Evolutionary conservation across 2,888 invertebrate species (phyloP), one percentile per base, ranked within the genome.

Genomic region (Lepidocyrtoides sp.): DNA sequence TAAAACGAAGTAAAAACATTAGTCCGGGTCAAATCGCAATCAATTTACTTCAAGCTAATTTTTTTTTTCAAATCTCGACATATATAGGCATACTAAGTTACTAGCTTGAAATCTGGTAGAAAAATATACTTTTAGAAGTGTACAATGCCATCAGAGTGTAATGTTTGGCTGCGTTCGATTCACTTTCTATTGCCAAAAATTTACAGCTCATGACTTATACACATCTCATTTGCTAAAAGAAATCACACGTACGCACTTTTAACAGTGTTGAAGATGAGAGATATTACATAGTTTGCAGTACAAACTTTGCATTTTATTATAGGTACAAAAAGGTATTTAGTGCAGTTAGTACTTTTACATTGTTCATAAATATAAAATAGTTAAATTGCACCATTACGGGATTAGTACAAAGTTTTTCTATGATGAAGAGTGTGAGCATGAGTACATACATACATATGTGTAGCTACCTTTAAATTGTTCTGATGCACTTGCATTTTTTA

Each of bases 171-270:
- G 10, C 36, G 14, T 85, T 85, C 54, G 72, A 85, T 72, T 57
- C 84, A 85, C 84, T 85, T 85, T 85, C 84, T 85, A 69, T 57
- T 36, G 54, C 32, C 54, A 72, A 54, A 69, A 85, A 48, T 51
- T 48, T 48, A 51, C 44, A 51, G 72, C 60, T 83, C 82, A 83
- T 83, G 63, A 63, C 84, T 85, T 85, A n/a, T n/a, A 85, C 69
- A 72, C 84, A 72, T 85, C 72, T 85, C 44, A 44, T 48, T 75
- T 14, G 48, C 20, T 44, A 23, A 85, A 85, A 57, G 41, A 85
- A 85, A 69, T 72, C 51, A 54, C 84, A 85, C 72, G 72, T 72
- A 81, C 79, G 79, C 57, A 81, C 57, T 32, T 57, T 75, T 75
- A 75, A 75, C 72, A 3, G 44, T 75, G 20, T 48, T n/a, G n/a